phyloP scores from a whole-genome alignment of 2,797 vertebrate species.

The Moxostoma hubbsi region DNA sequence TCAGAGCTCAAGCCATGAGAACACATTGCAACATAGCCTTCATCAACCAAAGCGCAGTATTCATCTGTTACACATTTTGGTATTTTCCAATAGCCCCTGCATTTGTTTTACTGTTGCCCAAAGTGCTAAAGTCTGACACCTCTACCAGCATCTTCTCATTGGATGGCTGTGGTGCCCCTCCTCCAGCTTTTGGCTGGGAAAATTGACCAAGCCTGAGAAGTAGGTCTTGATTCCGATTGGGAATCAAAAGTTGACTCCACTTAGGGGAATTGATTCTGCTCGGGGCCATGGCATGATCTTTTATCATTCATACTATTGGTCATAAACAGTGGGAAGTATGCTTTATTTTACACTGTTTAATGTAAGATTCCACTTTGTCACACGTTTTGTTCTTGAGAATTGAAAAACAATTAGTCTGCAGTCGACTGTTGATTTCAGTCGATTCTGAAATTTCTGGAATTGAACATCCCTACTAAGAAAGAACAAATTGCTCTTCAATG shows the following conservation, averaged over 20 bases:
- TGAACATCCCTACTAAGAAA: not conserved
- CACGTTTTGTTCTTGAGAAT: no score
- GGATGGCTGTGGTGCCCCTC: not conserved
- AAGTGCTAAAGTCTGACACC: not conserved
- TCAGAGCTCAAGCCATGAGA: slow-evolving; percentile 48
- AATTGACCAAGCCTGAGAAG: not conserved
- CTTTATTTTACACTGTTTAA: no score
- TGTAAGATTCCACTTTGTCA: no score
- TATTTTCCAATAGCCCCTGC: not conserved
- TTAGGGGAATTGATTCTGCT: no score
- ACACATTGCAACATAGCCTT: slow-evolving; percentile 26
- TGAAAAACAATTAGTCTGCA: no score
- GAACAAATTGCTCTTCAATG: not conserved
- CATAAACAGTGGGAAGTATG: no score
- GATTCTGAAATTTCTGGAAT: no score
- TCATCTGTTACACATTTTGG: slow-evolving; percentile 11
- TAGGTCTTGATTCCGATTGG: no score
- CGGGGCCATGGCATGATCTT: no score
- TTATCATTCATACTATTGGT: no score
- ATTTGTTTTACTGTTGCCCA: not conserved
- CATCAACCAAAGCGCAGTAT: slow-evolving; percentile 1
- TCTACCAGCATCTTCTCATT: not conserved
- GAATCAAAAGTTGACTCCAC: no score
- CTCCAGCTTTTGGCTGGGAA: not conserved
- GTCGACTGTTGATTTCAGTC: no score